These are phyloP conservation scores for Typhlomys cinereus DNA, from an alignment of 2,113 vertebrate genomes.

Conservation along the genomic window DNA sequence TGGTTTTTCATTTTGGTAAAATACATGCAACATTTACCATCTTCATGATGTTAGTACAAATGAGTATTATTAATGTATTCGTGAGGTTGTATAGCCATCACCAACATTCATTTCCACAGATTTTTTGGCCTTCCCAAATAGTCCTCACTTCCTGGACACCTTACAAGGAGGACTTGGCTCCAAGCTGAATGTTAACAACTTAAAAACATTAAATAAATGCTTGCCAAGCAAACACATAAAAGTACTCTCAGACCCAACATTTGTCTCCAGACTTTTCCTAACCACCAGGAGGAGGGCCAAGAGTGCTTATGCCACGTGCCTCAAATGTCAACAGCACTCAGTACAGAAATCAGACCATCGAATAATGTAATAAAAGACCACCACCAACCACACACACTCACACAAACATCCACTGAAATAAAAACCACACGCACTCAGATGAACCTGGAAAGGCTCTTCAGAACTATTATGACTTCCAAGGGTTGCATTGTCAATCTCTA, in stretches of 20 bases:
- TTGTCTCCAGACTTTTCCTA: not conserved
- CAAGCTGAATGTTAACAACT: not conserved
- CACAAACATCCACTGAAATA: not conserved
- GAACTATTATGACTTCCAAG: fast-evolving
- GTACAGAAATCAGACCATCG: not conserved
- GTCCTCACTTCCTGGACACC: not conserved
- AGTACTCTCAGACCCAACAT: not conserved
- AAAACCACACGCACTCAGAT: not conserved
- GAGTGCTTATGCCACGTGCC: fast-evolving
- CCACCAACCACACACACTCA: not conserved
- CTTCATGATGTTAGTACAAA: not conserved
- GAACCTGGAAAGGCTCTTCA: not conserved
- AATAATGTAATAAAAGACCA: not conserved
- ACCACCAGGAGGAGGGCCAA: not conserved
- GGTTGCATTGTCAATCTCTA: not conserved
- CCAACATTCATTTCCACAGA: not conserved
- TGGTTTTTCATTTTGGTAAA: not conserved
- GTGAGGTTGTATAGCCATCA: too few species aligned
- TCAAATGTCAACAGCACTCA: not conserved
- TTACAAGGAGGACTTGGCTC: not conserved
- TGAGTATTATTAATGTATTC: not conserved
- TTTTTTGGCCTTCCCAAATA: not conserved
- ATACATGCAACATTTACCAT: not conserved
- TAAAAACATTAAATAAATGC: not conserved
- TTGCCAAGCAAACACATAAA: not conserved